A percentile compares a stretch with the other conserved stretches of the same genome.
Evolutionary conservation across 2,888 invertebrate species (phyloP).

Genomic region (Tethea ocularis): DNA sequence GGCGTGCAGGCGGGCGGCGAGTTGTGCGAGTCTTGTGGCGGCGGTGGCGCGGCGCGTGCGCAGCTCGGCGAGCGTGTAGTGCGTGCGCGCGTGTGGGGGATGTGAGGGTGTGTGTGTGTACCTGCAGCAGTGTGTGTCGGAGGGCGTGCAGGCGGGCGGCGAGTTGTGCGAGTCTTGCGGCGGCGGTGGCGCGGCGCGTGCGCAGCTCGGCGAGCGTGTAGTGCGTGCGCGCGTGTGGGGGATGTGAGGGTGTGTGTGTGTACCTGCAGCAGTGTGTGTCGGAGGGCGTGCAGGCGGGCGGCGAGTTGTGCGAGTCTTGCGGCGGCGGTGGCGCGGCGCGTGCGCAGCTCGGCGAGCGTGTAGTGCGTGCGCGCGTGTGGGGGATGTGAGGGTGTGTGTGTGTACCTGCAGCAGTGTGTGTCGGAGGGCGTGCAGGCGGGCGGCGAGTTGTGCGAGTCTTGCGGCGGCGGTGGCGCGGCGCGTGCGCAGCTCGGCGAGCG

Average conservation of each 20-base stretch:
- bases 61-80: slow-evolving; percentile 4
- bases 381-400: not conserved
- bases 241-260: too few relatives aligned
- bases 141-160: not conserved
- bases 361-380: slow-evolving; percentile 6
- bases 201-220: too few relatives aligned
- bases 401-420: not conserved
- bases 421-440: not conserved
- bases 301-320: slow-evolving; percentile 2
- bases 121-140: not conserved
- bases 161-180: too few relatives aligned
- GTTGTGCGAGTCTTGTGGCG: not conserved
- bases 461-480: too few relatives aligned
- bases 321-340: slow-evolving; percentile 1
- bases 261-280: too few relatives aligned
- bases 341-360: slow-evolving; percentile 5
- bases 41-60: slow-evolving; percentile 8
- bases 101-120: not conserved
- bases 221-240: too few relatives aligned
- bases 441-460: not conserved
- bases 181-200: too few relatives aligned
- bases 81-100: too few relatives aligned
- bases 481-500: too few relatives aligned
- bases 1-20: not conserved
- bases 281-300: not conserved